Conservation (phyloP, 2,888 invertebrate species). For the Drosophila peninsularis region DNA sequence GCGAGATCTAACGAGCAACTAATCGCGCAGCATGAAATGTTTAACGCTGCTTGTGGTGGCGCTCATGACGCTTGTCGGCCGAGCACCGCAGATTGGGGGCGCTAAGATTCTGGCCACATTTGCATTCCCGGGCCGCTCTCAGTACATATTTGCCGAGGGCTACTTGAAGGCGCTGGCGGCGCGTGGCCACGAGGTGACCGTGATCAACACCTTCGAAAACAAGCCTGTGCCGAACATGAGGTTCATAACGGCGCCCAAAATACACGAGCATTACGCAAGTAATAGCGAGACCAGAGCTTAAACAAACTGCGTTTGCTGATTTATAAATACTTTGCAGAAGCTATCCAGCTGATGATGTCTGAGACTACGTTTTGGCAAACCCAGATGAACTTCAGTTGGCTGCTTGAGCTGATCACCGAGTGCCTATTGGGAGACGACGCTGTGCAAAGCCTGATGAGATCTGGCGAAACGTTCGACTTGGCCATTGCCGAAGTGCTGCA, state of each 20-base stretch:
- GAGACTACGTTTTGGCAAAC: constrained; percentile 10
- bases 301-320: background rate
- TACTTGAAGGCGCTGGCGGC: constrained; percentile 62
- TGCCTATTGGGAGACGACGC: constrained; percentile 38
- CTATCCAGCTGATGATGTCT: background rate
- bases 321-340: constrained; percentile 14
- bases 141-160: constrained; percentile 45
- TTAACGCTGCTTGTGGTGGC: constrained; percentile 2
- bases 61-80: constrained; percentile 23
- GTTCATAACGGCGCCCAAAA: constrained; percentile 50
- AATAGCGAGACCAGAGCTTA: background rate
- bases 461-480: constrained; percentile 82
- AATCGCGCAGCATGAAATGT: constrained; percentile 38
- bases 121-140: constrained; percentile 57
- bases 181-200: constrained; percentile 83
- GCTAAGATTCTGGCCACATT: constrained; percentile 68
- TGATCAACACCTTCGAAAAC: constrained; percentile 67
- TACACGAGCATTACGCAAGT: constrained; percentile 38
- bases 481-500: constrained; percentile 81
- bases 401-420: background rate
- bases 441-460: constrained; percentile 63
- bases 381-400: constrained; percentile 5
- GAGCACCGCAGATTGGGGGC: constrained; percentile 26
- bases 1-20: background rate
- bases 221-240: constrained; percentile 53